Percentiles rank a stretch among this genome's conserved stretches.
These are phyloP conservation scores for Cylindroiulus punctatus DNA, from an alignment of 2,888 invertebrate genomes.

Conservation along the genomic window DNA sequence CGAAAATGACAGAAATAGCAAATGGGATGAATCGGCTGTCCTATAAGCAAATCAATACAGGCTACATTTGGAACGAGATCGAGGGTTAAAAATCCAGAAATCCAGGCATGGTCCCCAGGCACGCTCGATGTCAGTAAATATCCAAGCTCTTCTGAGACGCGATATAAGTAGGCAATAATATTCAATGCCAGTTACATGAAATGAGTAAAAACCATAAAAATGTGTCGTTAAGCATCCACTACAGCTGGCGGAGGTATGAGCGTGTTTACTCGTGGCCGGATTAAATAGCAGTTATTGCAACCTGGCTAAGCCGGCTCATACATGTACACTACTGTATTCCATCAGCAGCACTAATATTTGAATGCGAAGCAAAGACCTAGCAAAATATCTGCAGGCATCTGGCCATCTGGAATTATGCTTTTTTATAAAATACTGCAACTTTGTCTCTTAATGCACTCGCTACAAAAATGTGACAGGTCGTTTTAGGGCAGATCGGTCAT, in stretches of 20 bases:
- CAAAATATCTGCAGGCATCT: too few species aligned
- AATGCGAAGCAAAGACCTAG: neutral
- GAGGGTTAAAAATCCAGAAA: neutral
- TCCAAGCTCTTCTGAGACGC: neutral
- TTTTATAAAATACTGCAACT: neutral
- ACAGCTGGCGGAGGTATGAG: neutral
- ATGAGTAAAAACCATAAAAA: conserved; percentile 5
- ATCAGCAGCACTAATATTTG: neutral
- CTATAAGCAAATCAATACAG: neutral
- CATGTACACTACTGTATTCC: too few species aligned
- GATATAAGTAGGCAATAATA: conserved; percentile 14
- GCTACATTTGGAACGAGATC: neutral
- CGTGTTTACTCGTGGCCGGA: neutral
- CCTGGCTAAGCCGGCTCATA: neutral
- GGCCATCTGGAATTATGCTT: neutral
- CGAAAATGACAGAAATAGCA: neutral
- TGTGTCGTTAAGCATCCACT: neutral
- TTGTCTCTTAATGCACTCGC: neutral
- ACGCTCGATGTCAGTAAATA: neutral
- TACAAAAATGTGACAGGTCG: neutral
- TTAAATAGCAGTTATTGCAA: neutral
- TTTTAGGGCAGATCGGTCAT: neutral
- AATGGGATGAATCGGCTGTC: neutral
- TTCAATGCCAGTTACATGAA: neutral
- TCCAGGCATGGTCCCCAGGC: neutral